These are phyloP conservation scores for Otolemur crassicaudatus DNA, from an alignment of 2,797 vertebrate genomes.

Conservation along the genomic window DNA sequence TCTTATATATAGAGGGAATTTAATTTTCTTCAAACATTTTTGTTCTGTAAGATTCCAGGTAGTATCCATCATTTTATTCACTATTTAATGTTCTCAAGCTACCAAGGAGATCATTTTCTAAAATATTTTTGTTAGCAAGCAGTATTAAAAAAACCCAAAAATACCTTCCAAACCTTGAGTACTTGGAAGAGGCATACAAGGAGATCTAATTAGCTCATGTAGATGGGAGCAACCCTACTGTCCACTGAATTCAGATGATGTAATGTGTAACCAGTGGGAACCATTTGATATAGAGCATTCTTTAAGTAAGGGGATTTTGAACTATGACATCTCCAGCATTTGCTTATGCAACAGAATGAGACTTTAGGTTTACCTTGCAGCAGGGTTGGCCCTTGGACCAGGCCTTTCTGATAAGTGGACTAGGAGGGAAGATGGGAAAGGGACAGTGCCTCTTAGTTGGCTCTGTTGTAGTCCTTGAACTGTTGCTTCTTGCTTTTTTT, in stretches of 20 bases:
- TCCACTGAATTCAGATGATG: not conserved
- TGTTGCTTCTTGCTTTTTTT: not conserved
- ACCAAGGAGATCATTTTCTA: not conserved
- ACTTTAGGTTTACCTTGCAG: not conserved
- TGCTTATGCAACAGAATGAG: not conserved
- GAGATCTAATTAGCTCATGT: not conserved
- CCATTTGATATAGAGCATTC: not conserved
- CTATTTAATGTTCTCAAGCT: constrained; percentile 18
- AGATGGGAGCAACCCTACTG: not conserved
- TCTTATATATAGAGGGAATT: not conserved
- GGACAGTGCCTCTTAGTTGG: not conserved
- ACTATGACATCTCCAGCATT: not conserved
- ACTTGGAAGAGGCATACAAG: not conserved
- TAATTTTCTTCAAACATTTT: constrained; percentile 54
- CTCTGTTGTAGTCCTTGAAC: not conserved
- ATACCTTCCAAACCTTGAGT: not conserved
- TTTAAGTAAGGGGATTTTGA: not conserved
- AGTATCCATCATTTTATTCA: constrained; percentile 31
- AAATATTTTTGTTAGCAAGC: constrained; percentile 25
- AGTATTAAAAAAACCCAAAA: not conserved
- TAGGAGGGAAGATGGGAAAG: not conserved
- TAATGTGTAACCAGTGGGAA: not conserved
- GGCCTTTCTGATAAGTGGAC: not conserved
- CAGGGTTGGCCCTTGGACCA: not conserved
- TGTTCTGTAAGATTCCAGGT: not conserved